Percentiles rank a stretch among this genome's conserved stretches.
These are phyloP conservation scores for Leucoraja ocellata DNA, from an alignment of 2,797 vertebrate species.

Conservation along the genomic window DNA sequence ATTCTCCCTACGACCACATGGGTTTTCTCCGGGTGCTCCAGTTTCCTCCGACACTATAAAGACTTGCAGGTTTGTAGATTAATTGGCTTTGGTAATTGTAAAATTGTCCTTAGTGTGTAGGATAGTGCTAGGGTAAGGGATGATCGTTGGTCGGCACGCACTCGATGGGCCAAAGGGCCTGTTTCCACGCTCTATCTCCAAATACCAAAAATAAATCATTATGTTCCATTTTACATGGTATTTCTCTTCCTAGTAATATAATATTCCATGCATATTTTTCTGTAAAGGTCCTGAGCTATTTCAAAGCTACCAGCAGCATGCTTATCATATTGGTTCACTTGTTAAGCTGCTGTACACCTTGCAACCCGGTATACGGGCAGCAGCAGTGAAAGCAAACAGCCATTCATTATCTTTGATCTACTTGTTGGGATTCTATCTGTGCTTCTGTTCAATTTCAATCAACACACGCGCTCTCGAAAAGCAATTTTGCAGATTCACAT, in stretches of 20 bases:
- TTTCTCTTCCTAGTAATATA: conserved; percentile 8
- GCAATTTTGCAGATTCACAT: conserved; percentile 19
- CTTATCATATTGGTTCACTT: conserved; percentile 16
- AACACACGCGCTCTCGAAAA: background rate
- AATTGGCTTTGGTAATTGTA: no score
- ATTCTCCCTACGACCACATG: no score
- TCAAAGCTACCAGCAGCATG: background rate
- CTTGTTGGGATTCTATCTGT: background rate
- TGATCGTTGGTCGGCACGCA: no score
- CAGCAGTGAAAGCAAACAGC: conserved; percentile 18
- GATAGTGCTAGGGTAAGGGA: no score
- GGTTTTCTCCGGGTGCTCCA: no score
- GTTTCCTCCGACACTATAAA: no score
- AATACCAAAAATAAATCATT: background rate
- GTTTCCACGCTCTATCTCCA: no score
- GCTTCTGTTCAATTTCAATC: conserved; percentile 24
- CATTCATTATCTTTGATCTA: conserved; percentile 18
- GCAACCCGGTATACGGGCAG: background rate
- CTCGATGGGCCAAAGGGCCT: no score
- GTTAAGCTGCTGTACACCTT: conserved; percentile 4
- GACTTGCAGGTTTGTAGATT: no score
- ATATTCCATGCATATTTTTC: background rate
- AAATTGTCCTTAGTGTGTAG: no score
- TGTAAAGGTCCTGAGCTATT: background rate
- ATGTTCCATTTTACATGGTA: background rate